Conservation (phyloP, 2,888 invertebrate species). For the Allophyes oxyacanthae region DNA sequence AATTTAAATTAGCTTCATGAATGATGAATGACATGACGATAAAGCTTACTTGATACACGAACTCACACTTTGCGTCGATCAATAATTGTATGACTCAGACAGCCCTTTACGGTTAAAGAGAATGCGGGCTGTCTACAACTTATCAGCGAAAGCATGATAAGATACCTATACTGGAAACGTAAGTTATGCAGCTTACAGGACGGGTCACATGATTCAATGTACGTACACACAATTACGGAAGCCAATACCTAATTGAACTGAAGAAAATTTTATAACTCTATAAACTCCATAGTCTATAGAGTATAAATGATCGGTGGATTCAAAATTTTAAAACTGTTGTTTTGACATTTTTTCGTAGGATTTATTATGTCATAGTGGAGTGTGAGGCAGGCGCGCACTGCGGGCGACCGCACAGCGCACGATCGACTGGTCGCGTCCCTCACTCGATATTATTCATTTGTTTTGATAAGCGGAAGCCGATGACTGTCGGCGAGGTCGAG, state of each 20-base stretch:
- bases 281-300: too few relatives aligned
- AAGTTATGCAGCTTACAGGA: conserved; percentile 21
- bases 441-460: conserved; percentile 72
- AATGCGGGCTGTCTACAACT: conserved; percentile 59
- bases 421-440: conserved; percentile 40
- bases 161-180: conserved; percentile 15
- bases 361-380: conserved; percentile 7
- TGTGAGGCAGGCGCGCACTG: conserved; percentile 9
- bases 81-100: conserved; percentile 38
- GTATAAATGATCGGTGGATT: not conserved
- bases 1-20: too few relatives aligned
- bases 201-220: not conserved
- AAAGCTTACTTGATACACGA: conserved; percentile 13
- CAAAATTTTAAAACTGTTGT: not conserved
- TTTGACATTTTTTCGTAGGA: not conserved
- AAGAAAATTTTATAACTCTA: not conserved
- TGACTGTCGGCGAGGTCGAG: conserved; percentile 67
- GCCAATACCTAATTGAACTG: not conserved
- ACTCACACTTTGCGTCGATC: conserved; percentile 26
- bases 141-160: conserved; percentile 45
- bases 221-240: conserved; percentile 3
- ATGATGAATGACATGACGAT: too few relatives aligned
- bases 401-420: conserved; percentile 15
- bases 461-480: conserved; percentile 73
- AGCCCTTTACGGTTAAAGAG: conserved; percentile 52